A percentile compares a stretch with the other conserved stretches of the same genome.
Conservation (phyloP, 2,113 vertebrate species). For the Pithys albifrons region DNA sequence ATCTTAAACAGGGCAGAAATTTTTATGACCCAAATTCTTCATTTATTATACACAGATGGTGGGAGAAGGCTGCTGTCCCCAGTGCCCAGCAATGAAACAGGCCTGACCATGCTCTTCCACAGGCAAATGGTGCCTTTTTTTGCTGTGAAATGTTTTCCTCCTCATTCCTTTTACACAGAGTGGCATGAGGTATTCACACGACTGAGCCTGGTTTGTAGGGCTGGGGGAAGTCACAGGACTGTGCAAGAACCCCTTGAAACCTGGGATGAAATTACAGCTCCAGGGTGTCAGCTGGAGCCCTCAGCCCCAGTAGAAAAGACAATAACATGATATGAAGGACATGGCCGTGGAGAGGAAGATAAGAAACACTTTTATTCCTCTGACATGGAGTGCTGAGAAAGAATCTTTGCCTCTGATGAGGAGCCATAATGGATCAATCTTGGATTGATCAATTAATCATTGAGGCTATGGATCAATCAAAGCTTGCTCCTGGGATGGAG, state of each 20-base stretch:
- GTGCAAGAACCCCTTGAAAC: not conserved
- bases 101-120: not conserved
- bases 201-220: not conserved
- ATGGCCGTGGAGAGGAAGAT: not conserved
- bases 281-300: not conserved
- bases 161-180: accelerated
- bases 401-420: not conserved
- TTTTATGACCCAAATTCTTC: slow-evolving; percentile 81
- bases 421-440: not conserved
- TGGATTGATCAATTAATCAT: not conserved
- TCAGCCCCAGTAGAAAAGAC: not conserved
- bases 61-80: slow-evolving; percentile 64
- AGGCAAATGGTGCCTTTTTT: not conserved
- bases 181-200: not conserved
- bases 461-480: not conserved
- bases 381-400: not conserved
- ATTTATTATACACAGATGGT: slow-evolving; percentile 76
- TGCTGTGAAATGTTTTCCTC: not conserved
- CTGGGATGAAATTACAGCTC: not conserved
- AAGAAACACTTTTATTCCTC: not conserved
- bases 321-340: not conserved
- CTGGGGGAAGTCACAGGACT: not conserved
- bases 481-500: not conserved
- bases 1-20: slow-evolving; percentile 77
- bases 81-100: slow-evolving; percentile 25